Evolutionary conservation across 2,797 vertebrate species (phyloP), one percentile per base, ranked within the genome.

Genomic region (Margarornis squamiger): DNA sequence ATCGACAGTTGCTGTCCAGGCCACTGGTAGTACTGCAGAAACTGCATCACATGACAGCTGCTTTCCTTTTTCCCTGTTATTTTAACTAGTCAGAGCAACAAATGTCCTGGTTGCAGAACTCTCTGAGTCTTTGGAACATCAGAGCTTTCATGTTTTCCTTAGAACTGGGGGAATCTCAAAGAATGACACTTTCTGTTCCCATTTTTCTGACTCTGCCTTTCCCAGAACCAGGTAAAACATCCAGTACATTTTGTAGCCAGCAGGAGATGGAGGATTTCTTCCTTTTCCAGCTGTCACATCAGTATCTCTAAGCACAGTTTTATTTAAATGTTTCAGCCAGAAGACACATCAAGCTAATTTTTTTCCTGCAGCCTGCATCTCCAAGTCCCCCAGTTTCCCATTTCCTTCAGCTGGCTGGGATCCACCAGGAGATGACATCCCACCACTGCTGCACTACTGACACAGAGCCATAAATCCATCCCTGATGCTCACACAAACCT

Each of bases 361-460:
- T 73, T 84, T 46, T 46, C 58, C 76, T 86, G 52, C 52, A 71
- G 55, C 2, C 15, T 67, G 66, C 80, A 52, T 54, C 81, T 80
- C 41, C 0, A 2, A 27, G 65, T 41, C 6, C 39, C 90, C 78
- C 8, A 14, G 14, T 78, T 93, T 94, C 91, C 93, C n/a, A 12
- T 75, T 91, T 83, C 89, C 92, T 83, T 80, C 48, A 83, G 30
- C 78, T 94, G 95, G 84, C 89, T 5, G 26, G 61, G 49, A 63
- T 94, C 89, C 95, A 95, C 66, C 54, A 79, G 58, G 81, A 92
- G 75, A 88, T 29, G 95, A 83, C 85, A 94, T 73, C 55, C 85
- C 90, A 82, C 15, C 74, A 8, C 46, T n/a, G 62, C 73, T 34
- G 73, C 86, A 2, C 58, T 20, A 9, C 57, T 2, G 15, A 49